Base-by-base conservation (phyloP, 2,888 invertebrate species). In the Andrena dorsata region DNA sequence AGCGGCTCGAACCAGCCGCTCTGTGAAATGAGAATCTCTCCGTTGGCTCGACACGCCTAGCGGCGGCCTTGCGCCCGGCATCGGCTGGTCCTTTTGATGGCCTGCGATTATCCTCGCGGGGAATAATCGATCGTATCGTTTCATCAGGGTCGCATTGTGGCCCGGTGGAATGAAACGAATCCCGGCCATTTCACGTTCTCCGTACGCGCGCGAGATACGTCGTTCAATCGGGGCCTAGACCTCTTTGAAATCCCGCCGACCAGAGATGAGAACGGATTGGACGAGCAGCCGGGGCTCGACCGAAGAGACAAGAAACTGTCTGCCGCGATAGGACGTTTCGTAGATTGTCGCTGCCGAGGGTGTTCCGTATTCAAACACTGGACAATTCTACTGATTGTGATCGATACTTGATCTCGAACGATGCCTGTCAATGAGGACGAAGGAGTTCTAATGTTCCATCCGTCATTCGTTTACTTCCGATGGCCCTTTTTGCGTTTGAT, bases 121-220 rank as follows among this genome's bases (percentile, higher is more conserved):
- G 76, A 47, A 76, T 83, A 85, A 85, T 86, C 80, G 84, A 75
- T 86, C 72, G 76, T 78, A 83, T 83, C 82, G 66, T 85, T 82
- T 82, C 76, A 85, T 85, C 88, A 73, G 79, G 58, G 35, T 63
- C 76, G 70, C 72, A 69, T 75, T 76, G 86, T 72, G 75, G 32
- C 51, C 26, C 41, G 35, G 63, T n/a, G 77, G 73, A 84, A 77
- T 68, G 73, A 86, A 75, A 51, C 75, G 65, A 60, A 68, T 69
- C 66, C 32, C 72, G 61, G 28, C 60, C 83, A 74, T 82, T 77
- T 41, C 68, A 49, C 26, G 28, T 49, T 66, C 68, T 16, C 47
- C 47, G 74, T 32, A 7, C 30, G 41, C 68, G 68, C 47, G 41
- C 68, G 66, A 65, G 65, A 66, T 26, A 58, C 75, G 75, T 69